These are phyloP conservation scores for Onychostoma macrolepis DNA, from an alignment of 2,113 vertebrate genomes.

Conservation along the genomic window DNA sequence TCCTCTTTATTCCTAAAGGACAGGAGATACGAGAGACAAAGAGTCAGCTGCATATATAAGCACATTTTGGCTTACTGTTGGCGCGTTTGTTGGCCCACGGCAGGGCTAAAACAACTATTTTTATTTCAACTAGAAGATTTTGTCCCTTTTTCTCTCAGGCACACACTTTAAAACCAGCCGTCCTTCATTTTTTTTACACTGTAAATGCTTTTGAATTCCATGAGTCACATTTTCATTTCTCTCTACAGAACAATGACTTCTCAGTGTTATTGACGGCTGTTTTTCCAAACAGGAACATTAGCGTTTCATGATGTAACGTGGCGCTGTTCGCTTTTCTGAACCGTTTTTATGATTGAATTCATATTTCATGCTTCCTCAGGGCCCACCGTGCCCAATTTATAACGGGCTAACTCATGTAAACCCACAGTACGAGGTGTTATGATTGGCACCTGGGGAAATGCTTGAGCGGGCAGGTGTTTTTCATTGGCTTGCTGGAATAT, in stretches of 20 bases:
- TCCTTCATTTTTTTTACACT: slow-evolving; percentile 21
- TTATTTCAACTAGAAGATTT: slow-evolving; percentile 48
- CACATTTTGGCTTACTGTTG: slow-evolving; percentile 4
- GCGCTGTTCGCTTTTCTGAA: slow-evolving; percentile 63
- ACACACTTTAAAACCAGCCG: slow-evolving; percentile 19
- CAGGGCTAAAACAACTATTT: slow-evolving; percentile 28
- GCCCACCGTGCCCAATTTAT: slow-evolving; percentile 64
- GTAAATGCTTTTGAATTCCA: slow-evolving; percentile 57
- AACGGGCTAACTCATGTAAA: slow-evolving; percentile 65
- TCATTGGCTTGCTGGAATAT: slow-evolving; percentile 69
- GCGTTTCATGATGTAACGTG: slow-evolving; percentile 64
- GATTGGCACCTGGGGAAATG: slow-evolving; percentile 65
- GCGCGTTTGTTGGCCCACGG: not conserved
- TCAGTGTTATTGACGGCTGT: slow-evolving; percentile 65
- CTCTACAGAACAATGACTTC: slow-evolving; percentile 63
- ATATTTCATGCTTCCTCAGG: slow-evolving; percentile 60
- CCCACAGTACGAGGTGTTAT: slow-evolving; percentile 72
- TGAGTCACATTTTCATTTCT: slow-evolving; percentile 64
- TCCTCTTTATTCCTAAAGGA: slow-evolving; percentile 43
- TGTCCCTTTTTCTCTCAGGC: slow-evolving; percentile 10
- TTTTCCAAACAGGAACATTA: slow-evolving; percentile 56
- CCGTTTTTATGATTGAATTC: slow-evolving; percentile 56
- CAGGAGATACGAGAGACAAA: not conserved
- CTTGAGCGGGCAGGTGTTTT: slow-evolving; percentile 68
- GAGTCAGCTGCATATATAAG: slow-evolving; percentile 23